A percentile compares a stretch with the other conserved stretches of the same genome.
Conservation (phyloP, 2,888 invertebrate species). For the Xanthia icteritia region DNA sequence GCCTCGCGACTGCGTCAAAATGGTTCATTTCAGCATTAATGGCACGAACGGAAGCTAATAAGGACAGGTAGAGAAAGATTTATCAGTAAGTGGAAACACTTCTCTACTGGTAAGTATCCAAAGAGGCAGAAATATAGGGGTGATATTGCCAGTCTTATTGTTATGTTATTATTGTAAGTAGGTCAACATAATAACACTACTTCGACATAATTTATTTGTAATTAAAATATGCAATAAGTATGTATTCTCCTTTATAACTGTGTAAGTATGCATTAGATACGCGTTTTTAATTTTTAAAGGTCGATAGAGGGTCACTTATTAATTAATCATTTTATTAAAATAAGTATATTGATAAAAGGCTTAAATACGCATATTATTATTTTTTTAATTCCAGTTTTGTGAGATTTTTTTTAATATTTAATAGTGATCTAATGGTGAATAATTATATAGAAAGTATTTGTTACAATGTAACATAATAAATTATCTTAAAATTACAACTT, state of each 20-base stretch:
- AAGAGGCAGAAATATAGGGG: background rate
- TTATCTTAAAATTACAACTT: background rate
- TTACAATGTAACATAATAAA: background rate
- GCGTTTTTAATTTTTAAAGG: slow-evolving; percentile 56
- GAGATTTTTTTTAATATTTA: background rate
- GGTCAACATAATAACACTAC: slow-evolving; percentile 11
- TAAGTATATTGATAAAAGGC: background rate
- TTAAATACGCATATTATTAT: background rate
- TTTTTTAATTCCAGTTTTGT: background rate
- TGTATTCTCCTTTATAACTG: slow-evolving; percentile 47
- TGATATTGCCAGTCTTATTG: slow-evolving; percentile 3
- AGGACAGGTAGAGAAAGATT: accelerated
- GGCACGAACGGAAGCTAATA: background rate
- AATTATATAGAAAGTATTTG: background rate
- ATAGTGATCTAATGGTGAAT: background rate
- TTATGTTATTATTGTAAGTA: slow-evolving; percentile 16
- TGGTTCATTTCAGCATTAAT: too few species aligned
- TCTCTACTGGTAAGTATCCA: background rate
- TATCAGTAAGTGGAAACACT: background rate
- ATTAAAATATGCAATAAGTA: slow-evolving; percentile 9
- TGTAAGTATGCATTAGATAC: slow-evolving; percentile 50
- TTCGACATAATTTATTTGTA: background rate
- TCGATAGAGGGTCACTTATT: slow-evolving; percentile 36
- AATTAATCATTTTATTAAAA: slow-evolving; percentile 6
- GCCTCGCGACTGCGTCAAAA: too few species aligned